Conservation (phyloP, 2,888 invertebrate genomes). For the Xanthia icteritia region DNA sequence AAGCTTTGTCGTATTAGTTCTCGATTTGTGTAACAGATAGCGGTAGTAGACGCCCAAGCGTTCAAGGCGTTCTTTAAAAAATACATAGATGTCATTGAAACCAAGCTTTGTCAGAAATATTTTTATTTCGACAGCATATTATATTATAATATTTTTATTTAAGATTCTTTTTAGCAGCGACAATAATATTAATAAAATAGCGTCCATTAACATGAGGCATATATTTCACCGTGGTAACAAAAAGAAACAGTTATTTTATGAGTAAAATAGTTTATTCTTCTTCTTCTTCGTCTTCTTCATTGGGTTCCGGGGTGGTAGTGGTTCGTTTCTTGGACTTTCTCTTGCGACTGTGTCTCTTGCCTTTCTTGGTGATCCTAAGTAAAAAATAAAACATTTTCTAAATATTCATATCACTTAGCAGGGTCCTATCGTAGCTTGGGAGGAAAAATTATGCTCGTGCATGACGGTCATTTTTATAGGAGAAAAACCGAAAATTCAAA, state of each 20-base stretch:
- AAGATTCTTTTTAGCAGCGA: slow-evolving; percentile 4
- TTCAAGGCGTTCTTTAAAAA: neutral
- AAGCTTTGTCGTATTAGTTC: neutral
- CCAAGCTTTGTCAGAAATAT: neutral
- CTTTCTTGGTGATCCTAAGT: slow-evolving; percentile 73
- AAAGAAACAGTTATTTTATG: slow-evolving; percentile 21
- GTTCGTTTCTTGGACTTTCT: slow-evolving; percentile 73
- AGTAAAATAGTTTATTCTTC: slow-evolving; percentile 66
- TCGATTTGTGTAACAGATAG: neutral
- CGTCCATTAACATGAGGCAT: slow-evolving; percentile 17
- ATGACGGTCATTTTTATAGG: too few relatives aligned
- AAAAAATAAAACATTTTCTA: neutral
- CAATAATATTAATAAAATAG: slow-evolving; percentile 20
- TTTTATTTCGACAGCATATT: slow-evolving; percentile 29
- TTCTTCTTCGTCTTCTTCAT: slow-evolving; percentile 74
- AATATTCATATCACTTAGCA: neutral
- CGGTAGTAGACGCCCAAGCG: accelerated
- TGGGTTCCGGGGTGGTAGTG: slow-evolving; percentile 73
- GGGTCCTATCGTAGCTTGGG: neutral
- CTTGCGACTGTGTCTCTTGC: slow-evolving; percentile 76
- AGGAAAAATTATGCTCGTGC: neutral
- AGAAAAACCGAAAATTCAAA: neutral
- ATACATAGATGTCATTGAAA: slow-evolving; percentile 56
- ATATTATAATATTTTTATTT: slow-evolving; percentile 29
- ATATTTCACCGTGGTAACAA: slow-evolving; percentile 21